Conservation (phyloP, 2,113 vertebrate species). For the Corythaixoides concolor region DNA sequence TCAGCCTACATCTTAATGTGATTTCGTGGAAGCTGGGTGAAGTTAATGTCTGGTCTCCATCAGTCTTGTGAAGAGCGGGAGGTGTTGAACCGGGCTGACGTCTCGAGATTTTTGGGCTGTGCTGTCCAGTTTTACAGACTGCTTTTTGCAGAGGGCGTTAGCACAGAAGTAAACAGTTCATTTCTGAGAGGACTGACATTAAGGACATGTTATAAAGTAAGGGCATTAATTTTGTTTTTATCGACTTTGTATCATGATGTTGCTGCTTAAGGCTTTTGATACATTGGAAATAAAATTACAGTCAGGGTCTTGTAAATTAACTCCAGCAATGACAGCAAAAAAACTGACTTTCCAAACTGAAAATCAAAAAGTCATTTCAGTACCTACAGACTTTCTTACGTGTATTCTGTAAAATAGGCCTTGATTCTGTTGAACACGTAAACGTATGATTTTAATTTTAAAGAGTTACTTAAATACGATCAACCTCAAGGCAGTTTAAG, state of each 20-base stretch:
- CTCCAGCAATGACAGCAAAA: not conserved
- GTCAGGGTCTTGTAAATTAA: not conserved
- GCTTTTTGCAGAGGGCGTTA: not conserved
- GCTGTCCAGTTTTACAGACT: not conserved
- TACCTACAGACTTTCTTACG: not conserved
- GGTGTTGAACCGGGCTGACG: fast-evolving
- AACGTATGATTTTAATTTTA: not conserved
- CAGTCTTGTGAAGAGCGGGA: not conserved
- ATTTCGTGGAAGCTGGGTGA: not conserved
- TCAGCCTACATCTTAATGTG: not conserved
- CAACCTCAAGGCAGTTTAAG: not conserved
- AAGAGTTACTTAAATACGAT: not conserved
- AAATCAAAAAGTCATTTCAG: not conserved
- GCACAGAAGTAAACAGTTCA: not conserved
- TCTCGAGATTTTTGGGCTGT: not conserved
- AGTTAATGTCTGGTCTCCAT: not conserved
- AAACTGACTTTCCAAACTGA: not conserved
- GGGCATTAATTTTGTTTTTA: not conserved
- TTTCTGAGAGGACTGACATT: not conserved
- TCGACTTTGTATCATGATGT: not conserved
- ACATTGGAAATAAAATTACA: not conserved
- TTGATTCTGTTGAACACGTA: not conserved
- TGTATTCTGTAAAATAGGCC: not conserved
- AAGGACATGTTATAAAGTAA: not conserved
- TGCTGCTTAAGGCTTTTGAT: conserved; percentile 21